Percentiles rank a stretch among this genome's conserved stretches.
Evolutionary conservation across 2,797 vertebrate species (phyloP).

Genomic region (Lepilemur septentrionalis): DNA sequence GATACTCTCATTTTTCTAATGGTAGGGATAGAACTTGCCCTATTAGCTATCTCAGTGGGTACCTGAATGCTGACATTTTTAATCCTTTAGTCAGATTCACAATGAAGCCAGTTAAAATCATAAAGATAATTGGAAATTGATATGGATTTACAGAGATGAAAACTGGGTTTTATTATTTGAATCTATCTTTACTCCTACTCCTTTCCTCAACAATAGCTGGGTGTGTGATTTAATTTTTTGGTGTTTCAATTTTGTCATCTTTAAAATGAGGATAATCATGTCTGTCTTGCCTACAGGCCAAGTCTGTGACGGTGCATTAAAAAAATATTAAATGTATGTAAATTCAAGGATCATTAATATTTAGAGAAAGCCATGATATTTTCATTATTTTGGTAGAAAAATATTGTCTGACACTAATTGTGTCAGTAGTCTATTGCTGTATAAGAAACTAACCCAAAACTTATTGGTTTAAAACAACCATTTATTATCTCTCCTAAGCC

Average conservation of each 20-base stretch:
- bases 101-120: not conserved
- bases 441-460: not conserved
- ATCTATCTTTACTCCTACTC: not conserved
- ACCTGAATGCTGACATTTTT: not conserved
- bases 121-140: not conserved
- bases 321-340: not conserved
- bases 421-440: not conserved
- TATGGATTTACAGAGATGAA: not conserved
- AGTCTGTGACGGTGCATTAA: not conserved
- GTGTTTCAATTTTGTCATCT: not conserved
- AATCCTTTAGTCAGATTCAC: not conserved
- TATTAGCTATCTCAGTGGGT: not conserved
- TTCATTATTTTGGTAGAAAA: not conserved
- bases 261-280: conserved; percentile 34
- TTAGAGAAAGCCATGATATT: not conserved
- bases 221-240: not conserved
- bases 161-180: not conserved
- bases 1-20: not conserved
- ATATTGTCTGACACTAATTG: not conserved
- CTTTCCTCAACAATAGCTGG: not conserved
- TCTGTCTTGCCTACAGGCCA: not conserved
- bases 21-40: not conserved
- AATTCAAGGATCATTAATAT: conserved; percentile 3
- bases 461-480: not conserved
- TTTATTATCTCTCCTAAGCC: not conserved